Evolutionary conservation across 2,113 vertebrate genomes (phyloP).

Genomic region (Semicossyphus pulcher): DNA sequence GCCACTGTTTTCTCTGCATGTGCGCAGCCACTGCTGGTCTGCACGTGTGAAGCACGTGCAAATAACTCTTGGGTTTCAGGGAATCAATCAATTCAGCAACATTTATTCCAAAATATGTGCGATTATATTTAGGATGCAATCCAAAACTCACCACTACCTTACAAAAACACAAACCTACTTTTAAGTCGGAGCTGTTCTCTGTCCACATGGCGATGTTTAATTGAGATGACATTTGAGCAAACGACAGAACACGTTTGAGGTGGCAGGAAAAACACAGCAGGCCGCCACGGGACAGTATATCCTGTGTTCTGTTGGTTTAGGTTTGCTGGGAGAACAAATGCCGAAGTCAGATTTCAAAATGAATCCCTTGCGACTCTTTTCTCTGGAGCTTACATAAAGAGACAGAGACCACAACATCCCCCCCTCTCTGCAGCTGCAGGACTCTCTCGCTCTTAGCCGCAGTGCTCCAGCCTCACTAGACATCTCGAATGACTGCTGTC

Average conservation of each 20-base stretch:
- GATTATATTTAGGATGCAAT: conserved; percentile 44
- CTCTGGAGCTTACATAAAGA: conserved; percentile 63
- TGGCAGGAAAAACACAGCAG: conserved; percentile 68
- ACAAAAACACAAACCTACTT: conserved; percentile 50
- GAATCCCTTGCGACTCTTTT: conserved; percentile 49
- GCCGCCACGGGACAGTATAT: conserved; percentile 47
- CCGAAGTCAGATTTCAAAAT: conserved; percentile 55
- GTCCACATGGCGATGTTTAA: conserved; percentile 55
- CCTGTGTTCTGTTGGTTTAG: conserved; percentile 61
- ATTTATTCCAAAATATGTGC: conserved; percentile 38
- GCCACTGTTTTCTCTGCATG: conserved; percentile 5
- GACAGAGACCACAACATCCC: conserved; percentile 62
- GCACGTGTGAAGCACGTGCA: conserved; percentile 50
- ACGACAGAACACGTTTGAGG: conserved; percentile 63
- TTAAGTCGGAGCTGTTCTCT: conserved; percentile 57
- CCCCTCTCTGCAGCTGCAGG: conserved; percentile 48
- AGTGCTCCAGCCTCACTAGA: conserved; percentile 60
- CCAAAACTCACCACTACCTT: conserved; percentile 60
- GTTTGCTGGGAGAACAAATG: conserved; percentile 66
- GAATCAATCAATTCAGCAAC: conserved; percentile 62
- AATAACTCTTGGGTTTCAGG: conserved; percentile 27
- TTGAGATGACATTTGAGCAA: conserved; percentile 69
- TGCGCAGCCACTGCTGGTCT: conserved; percentile 11
- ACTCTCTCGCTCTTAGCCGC: conserved; percentile 51
- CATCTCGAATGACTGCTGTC: conserved; percentile 78